Conservation (phyloP, 1,140 invertebrate species). For the Drosophila virilis region DNA sequence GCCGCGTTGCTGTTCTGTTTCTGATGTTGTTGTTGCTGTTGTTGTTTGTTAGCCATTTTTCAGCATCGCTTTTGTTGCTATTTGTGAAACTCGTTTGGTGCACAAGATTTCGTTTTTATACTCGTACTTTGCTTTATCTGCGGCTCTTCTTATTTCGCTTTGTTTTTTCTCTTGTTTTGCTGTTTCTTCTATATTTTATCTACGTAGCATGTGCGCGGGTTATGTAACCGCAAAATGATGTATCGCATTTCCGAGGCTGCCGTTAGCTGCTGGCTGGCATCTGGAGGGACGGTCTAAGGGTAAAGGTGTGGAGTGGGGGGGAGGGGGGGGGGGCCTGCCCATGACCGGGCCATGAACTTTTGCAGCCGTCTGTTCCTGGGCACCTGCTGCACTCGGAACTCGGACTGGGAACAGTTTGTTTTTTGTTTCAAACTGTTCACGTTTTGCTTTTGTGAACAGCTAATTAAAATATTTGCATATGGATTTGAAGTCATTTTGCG, state of each 20-base stretch:
- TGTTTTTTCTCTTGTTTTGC: slow-evolving; percentile 17
- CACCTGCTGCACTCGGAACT: background rate
- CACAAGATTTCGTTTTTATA: slow-evolving; percentile 56
- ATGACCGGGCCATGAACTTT: slow-evolving; percentile 47
- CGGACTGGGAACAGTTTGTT: background rate
- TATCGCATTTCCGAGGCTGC: slow-evolving; percentile 60
- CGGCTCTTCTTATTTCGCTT: slow-evolving; percentile 24
- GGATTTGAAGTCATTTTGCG: too few species aligned
- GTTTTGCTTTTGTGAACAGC: background rate
- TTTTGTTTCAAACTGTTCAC: background rate
- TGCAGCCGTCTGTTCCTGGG: background rate
- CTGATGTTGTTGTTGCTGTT: slow-evolving; percentile 1
- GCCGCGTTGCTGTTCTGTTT: slow-evolving; percentile 4
- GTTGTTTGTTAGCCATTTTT: slow-evolving; percentile 30
- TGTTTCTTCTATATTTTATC: slow-evolving; percentile 41
- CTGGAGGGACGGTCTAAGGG: background rate
- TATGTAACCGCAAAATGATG: slow-evolving; percentile 73
- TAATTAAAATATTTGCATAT: slow-evolving; percentile 7
- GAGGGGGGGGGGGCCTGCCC: background rate
- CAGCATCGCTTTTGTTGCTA: slow-evolving; percentile 39
- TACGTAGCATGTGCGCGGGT: slow-evolving; percentile 72
- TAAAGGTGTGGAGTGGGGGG: background rate
- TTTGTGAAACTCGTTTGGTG: slow-evolving; percentile 56
- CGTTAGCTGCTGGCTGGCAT: background rate
- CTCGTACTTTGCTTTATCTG: slow-evolving; percentile 53